Evolutionary conservation across 2,888 invertebrate genomes (phyloP).

Genomic region (Bombylius discolor): DNA sequence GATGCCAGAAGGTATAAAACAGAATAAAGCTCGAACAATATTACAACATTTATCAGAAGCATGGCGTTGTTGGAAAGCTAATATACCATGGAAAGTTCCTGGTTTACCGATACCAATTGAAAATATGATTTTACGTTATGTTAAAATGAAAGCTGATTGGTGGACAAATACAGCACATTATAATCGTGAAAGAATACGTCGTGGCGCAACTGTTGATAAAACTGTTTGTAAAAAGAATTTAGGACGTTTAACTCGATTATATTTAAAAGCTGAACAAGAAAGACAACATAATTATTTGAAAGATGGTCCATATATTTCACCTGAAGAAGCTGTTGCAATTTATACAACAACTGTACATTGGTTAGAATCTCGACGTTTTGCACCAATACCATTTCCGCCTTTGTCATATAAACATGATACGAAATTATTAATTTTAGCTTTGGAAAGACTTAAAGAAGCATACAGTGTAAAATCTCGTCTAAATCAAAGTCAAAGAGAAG

Average conservation of each 20-base stretch:
- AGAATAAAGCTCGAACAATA: constrained; percentile 98
- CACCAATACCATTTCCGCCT: constrained; percentile 98
- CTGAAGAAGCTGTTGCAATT: constrained; percentile 99
- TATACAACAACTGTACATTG: constrained; percentile 99
- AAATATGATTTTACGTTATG: constrained; percentile 99
- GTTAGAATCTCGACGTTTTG: constrained; percentile 95
- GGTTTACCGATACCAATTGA: constrained; percentile 98
- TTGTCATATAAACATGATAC: constrained; percentile 99
- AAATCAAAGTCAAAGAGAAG: constrained; percentile 98
- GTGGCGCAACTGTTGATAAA: constrained; percentile 99
- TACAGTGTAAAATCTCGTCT: constrained; percentile 95
- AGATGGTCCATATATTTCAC: constrained; percentile 98
- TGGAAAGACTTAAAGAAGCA: constrained; percentile 94
- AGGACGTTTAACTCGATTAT: constrained; percentile 90
- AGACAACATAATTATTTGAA: constrained; percentile 98
- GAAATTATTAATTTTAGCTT: constrained; percentile 87
- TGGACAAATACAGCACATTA: constrained; percentile 99
- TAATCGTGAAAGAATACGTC: constrained; percentile 93
- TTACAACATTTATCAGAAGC: constrained; percentile 98
- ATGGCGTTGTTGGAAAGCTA: constrained; percentile 99
- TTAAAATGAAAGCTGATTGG: constrained; percentile 99
- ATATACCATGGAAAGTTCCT: constrained; percentile 99
- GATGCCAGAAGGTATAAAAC: constrained; percentile 99
- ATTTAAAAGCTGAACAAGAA: constrained; percentile 97
- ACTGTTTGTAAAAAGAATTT: constrained; percentile 99